Evolutionary conservation across 2,888 invertebrate genomes (phyloP).

Genomic region (Euplagia quadripunctaria): DNA sequence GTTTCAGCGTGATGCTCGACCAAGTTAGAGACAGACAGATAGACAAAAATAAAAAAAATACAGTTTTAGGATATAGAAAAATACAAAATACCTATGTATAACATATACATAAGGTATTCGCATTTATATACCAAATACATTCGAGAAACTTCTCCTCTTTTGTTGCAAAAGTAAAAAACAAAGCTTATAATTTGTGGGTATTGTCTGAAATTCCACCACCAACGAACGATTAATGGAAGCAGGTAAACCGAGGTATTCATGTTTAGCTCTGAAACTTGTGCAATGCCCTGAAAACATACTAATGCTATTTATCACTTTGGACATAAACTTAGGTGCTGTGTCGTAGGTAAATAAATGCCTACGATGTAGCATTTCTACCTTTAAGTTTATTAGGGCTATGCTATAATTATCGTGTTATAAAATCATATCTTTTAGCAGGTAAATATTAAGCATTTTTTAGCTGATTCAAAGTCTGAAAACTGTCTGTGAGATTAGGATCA

Average conservation of each 20-base stretch:
- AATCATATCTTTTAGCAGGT: too few relatives aligned
- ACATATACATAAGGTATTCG: too few relatives aligned
- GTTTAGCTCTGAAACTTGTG: conserved; percentile 16
- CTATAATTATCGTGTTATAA: not conserved
- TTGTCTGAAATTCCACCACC: not conserved
- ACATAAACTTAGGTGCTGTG: conserved; percentile 4
- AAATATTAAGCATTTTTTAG: too few relatives aligned
- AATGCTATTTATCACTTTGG: conserved; percentile 9
- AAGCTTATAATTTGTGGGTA: not conserved
- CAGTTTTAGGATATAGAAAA: too few relatives aligned
- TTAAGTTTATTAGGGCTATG: not conserved
- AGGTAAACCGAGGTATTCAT: conserved; percentile 3
- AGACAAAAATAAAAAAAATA: too few relatives aligned
- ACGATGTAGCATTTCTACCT: not conserved
- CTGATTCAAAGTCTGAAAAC: too few relatives aligned
- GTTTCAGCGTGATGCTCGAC: too few relatives aligned
- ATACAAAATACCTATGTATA: too few relatives aligned
- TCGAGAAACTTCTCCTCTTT: not conserved
- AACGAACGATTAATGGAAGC: conserved; percentile 8
- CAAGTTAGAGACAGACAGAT: too few relatives aligned
- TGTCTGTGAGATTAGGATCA: too few relatives aligned
- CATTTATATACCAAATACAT: not conserved
- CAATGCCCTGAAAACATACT: conserved; percentile 9
- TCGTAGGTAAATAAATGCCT: not conserved
- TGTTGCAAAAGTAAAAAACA: not conserved